Base-by-base conservation (phyloP, 2,113 vertebrate genomes). In the Alligator sinensis region DNA sequence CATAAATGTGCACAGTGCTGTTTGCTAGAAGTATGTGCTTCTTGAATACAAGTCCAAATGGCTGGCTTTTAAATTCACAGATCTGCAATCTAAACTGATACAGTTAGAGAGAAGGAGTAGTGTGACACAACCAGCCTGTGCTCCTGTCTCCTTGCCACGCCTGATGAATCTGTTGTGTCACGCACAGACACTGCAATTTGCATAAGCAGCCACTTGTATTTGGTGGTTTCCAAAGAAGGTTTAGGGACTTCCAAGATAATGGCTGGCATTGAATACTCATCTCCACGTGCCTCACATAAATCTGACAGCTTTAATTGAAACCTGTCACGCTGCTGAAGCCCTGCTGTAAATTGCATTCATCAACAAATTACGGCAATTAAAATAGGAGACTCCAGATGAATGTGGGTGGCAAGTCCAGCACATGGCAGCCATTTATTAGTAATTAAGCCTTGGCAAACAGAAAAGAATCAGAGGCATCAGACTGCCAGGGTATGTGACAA, bases 291-390 rank as follows among this genome's bases (percentile, higher is more conserved):
- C 38, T 27, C 61, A 38, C 15, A 61, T 91, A 88, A 80, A 59
- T 90, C 81, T 91, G 83, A 90, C 80, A 80, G 84, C 88, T 94
- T 87, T 96, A 96, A 95, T 87, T 91, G 90, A 96, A 84, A 86
- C 95, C 91, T 94, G 95, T 95, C 90, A 90, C 60, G 24, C 63
- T 58, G 91, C 81, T 68, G 88, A 93, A 85, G 84, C 82, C 81
- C 86, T 66, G 83, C 76, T 88, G 91, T 86, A 92, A 95, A 96
- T 84, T 94, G 94, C 82, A 93, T 79, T 95, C 95, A 97, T 96
- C 95, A 94, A 89, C 28, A 61, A 97, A 96, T 97, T 97, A 96
- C 82, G 88, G 82, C 96, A 96, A 96, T 96, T 97, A 97, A 54
- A 93, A 14, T 13, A 47, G 27, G 80, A 54, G 83, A 81, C 84